Conservation (phyloP, 2,797 vertebrate genomes). For the Pteronotus mesoamericanus region DNA sequence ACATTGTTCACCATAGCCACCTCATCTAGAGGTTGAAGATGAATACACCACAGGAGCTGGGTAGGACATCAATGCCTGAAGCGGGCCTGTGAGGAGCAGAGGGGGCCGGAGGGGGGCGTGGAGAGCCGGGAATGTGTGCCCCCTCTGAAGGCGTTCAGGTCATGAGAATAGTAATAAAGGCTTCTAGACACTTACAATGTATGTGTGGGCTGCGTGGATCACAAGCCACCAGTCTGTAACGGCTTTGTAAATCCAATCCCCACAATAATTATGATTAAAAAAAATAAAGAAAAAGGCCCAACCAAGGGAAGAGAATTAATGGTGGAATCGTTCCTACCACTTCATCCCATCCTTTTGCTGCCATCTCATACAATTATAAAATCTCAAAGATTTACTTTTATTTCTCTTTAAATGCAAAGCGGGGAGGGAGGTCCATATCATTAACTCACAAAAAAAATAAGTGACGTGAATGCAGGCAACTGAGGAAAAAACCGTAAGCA, state of each 20-base stretch:
- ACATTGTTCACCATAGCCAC: neutral
- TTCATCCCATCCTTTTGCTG: neutral
- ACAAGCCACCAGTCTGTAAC: neutral
- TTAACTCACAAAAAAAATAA: neutral
- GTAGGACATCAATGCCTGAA: neutral
- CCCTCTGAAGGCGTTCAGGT: neutral
- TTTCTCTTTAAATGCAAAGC: neutral
- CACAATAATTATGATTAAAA: too few relatives aligned
- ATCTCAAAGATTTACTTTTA: neutral
- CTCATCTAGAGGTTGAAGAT: neutral
- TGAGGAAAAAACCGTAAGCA: neutral
- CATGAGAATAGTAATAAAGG: neutral
- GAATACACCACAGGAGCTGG: neutral
- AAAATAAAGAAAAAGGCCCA: neutral
- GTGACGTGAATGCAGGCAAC: neutral
- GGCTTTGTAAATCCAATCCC: neutral
- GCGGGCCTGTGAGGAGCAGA: accelerated
- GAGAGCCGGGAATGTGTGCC: neutral
- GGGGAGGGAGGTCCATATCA: neutral
- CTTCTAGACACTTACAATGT: neutral
- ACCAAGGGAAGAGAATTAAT: neutral
- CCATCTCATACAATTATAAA: neutral
- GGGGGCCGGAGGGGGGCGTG: neutral
- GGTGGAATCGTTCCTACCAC: neutral
- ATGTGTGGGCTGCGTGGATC: too few relatives aligned